Evolutionary conservation across 2,888 invertebrate genomes (phyloP), one percentile per base, ranked within the genome.

Genomic region (Syritta pipiens): DNA sequence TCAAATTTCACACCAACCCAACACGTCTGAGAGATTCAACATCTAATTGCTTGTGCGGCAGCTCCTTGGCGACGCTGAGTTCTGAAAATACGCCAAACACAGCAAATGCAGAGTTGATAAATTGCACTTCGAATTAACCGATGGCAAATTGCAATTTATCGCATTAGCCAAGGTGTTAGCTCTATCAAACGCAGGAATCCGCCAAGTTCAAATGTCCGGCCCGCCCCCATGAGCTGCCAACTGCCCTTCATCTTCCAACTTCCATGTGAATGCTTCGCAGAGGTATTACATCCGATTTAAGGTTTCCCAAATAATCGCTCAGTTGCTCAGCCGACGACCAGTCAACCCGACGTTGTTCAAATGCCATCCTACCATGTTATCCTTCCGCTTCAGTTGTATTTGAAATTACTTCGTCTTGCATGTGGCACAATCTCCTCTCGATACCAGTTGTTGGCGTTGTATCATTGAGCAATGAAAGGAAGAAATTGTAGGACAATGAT

Each of bases 351-450:
- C 44, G 12, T 37, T 72, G 65, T 65, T 60, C 40, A 48, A 77
- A 65, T 57, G 48, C 48, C 40, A 65, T 72, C 37, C 65, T 72
- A 67, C 74, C 74, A 79, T 79, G 79, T 79, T 74, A 68, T 74
- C 67, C 79, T 79, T 79, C 79, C 79, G 62, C 79, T 74, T 79
- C 55, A 68, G 67, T 62, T 68, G 74, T 49, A 74, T 55, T 79
- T 55, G 30, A 62, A 74, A 79, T 79, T 74, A 79, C 79, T 67
- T 79, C 79, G 74, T 74, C 55, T 79, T 79, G 79, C 60, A 60
- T 79, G 67, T 62, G 74, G 74, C 60, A 69, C 26, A 57, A 49
- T 24, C 30, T 60, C 44, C 49, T 68, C 57, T 68, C 67, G 55
- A 68, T 79, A 79, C 42, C 55, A 67, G 32, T 60, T 72, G 48